Percentiles rank a stretch among this genome's conserved stretches.
Conservation (phyloP, 1,140 invertebrate genomes). For the Pinna nobilis region DNA sequence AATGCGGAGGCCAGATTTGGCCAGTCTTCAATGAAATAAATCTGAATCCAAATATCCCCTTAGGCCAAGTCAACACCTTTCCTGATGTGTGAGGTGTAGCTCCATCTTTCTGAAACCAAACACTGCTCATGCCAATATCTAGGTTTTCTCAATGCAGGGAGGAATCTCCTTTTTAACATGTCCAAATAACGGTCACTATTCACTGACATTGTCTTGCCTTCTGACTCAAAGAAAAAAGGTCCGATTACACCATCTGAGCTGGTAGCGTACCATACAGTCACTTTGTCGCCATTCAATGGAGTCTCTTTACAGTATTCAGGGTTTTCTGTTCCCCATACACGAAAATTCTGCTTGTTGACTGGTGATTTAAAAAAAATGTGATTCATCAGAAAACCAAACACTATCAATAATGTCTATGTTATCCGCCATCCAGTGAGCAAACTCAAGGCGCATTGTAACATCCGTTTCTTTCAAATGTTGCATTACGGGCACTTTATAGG, state of each 20-base stretch:
- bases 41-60: background rate
- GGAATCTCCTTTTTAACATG: background rate
- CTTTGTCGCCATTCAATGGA: background rate
- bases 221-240: background rate
- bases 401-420: background rate
- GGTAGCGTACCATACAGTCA: background rate
- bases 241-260: background rate
- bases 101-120: background rate
- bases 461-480: constrained; percentile 8
- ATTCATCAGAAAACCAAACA: background rate
- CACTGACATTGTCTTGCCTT: background rate
- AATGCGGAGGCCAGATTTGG: background rate
- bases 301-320: background rate
- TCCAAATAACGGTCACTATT: background rate
- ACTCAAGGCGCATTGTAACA: background rate
- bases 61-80: background rate
- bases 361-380: background rate
- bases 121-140: background rate
- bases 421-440: background rate
- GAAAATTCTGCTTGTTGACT: background rate
- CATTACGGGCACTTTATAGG: background rate
- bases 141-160: background rate
- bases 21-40: background rate
- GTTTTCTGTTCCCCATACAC: background rate
- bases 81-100: background rate